These are phyloP conservation scores for Ruditapes philippinarum DNA, from an alignment of 1,140 invertebrate species.

Conservation along the genomic window DNA sequence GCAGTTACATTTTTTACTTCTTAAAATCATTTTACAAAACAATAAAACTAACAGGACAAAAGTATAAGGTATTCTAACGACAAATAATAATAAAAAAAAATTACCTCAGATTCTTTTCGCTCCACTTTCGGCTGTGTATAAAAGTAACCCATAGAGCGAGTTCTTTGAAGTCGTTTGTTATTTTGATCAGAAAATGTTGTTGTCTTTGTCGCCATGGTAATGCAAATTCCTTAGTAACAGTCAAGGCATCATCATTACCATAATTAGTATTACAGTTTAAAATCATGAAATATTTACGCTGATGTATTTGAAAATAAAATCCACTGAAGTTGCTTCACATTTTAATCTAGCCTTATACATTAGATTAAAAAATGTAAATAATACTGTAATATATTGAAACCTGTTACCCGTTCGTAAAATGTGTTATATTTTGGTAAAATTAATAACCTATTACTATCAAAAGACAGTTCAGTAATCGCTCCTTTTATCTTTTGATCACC, in stretches of 20 bases:
- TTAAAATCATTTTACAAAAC: too few relatives aligned
- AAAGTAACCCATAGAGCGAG: neutral
- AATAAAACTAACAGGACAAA: too few relatives aligned
- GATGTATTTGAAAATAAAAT: too few relatives aligned
- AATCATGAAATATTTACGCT: too few relatives aligned
- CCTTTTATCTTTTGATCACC: neutral
- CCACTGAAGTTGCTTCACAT: too few relatives aligned
- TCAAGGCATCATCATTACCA: too few relatives aligned
- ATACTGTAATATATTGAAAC: neutral
- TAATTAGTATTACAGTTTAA: too few relatives aligned
- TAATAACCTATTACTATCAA: conserved; percentile 6
- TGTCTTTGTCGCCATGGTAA: conserved; percentile 6
- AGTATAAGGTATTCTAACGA: too few relatives aligned
- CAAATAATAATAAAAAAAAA: too few relatives aligned
- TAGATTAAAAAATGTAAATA: neutral
- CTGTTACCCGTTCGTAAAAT: neutral
- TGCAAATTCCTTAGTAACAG: too few relatives aligned
- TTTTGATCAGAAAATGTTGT: conserved; percentile 14
- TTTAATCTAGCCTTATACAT: too few relatives aligned
- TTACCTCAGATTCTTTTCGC: neutral
- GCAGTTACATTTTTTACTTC: too few relatives aligned
- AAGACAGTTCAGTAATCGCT: neutral
- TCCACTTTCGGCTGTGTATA: neutral
- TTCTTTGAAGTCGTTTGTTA: neutral
- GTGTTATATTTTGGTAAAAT: neutral